These are phyloP conservation scores for Dendropsophus ebraccatus DNA, from an alignment of 2,113 vertebrate genomes.

Conservation along the genomic window DNA sequence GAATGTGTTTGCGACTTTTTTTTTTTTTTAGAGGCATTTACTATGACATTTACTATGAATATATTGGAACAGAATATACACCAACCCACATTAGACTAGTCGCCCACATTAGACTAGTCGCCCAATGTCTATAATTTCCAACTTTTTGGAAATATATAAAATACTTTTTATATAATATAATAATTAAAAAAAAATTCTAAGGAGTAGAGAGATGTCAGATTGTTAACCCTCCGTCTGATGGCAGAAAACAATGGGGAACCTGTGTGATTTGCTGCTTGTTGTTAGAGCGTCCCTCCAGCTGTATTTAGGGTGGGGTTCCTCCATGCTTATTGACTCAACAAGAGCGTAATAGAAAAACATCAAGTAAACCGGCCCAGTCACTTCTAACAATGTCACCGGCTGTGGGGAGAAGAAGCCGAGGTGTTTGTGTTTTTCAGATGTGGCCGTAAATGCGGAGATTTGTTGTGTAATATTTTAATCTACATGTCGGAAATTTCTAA, in stretches of 20 bases:
- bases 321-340: constrained; percentile 38
- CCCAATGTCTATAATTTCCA: too few species aligned
- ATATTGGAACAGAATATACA: too few species aligned
- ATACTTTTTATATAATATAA: not conserved
- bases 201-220: not conserved
- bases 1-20: too few species aligned
- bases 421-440: not conserved
- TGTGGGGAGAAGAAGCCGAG: not conserved
- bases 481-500: too few species aligned
- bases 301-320: constrained; percentile 7
- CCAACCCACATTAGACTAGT: too few species aligned
- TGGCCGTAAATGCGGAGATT: not conserved
- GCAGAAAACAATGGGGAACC: not conserved
- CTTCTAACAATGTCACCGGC: constrained; percentile 13
- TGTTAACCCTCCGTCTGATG: not conserved
- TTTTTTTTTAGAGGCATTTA: too few species aligned
- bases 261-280: constrained; percentile 9
- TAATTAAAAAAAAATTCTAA: not conserved
- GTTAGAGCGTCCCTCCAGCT: not conserved
- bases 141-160: too few species aligned
- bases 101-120: too few species aligned
- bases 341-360: not conserved
- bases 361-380: constrained; percentile 8
- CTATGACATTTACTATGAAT: too few species aligned
- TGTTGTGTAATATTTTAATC: too few species aligned